These are phyloP conservation scores for Lanius ludovicianus DNA, from an alignment of 2,113 vertebrate species.

Conservation along the genomic window DNA sequence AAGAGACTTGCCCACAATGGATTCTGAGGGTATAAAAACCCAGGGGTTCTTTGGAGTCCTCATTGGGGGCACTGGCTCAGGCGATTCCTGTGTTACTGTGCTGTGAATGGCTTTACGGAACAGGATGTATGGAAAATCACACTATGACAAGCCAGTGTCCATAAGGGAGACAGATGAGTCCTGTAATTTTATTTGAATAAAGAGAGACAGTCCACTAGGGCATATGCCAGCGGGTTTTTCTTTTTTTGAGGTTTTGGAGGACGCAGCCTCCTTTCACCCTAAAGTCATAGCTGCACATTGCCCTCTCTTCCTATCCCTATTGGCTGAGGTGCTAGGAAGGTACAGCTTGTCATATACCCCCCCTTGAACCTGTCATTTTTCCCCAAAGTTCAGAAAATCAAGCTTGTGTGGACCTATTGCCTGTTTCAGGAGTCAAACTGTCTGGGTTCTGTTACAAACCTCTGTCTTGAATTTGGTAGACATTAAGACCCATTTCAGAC, in stretches of 20 bases:
- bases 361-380: background rate
- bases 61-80: fast-evolving
- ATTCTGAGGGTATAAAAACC: background rate
- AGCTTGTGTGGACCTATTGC: fast-evolving
- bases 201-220: background rate
- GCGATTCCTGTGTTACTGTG: background rate
- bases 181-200: background rate
- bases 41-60: fast-evolving
- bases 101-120: background rate
- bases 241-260: fast-evolving
- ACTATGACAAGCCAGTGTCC: background rate
- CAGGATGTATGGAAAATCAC: fast-evolving
- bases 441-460: background rate
- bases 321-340: background rate
- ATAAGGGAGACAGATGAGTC: background rate
- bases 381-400: background rate
- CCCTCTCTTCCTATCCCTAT: background rate
- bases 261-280: background rate
- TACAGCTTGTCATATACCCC: background rate
- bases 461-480: background rate
- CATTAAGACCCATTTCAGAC: background rate
- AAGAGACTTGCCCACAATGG: fast-evolving
- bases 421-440: background rate
- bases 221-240: fast-evolving
- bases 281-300: fast-evolving